Evolutionary conservation across 2,888 invertebrate genomes (phyloP).

Genomic region (Agonum fuliginosum): DNA sequence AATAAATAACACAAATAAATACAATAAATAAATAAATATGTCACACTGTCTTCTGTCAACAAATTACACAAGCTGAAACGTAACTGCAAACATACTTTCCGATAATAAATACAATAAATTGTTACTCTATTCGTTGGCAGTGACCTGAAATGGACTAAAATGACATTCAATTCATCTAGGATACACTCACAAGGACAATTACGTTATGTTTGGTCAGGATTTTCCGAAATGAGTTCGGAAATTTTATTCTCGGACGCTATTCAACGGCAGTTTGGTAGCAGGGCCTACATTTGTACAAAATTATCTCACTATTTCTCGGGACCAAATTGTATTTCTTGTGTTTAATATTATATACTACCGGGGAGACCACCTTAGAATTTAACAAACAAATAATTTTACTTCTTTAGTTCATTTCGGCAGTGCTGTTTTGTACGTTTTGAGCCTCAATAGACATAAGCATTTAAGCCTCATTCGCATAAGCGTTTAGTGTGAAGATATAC

Average conservation of each 20-base stretch:
- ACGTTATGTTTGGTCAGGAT: constrained; percentile 23
- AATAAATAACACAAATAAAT: constrained; percentile 43
- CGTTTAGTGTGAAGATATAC: too few species aligned
- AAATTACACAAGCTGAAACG: not conserved
- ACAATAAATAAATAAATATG: constrained; percentile 48
- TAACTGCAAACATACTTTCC: not conserved
- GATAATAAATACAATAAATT: not conserved
- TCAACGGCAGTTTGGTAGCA: constrained; percentile 52
- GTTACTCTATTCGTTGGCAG: constrained; percentile 17
- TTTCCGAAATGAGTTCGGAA: not conserved
- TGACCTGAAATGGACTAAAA: constrained; percentile 34
- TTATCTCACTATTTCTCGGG: constrained; percentile 54
- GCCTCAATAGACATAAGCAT: too few species aligned
- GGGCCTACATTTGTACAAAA: constrained; percentile 55
- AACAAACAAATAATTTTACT: constrained; percentile 23
- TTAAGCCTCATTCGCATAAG: too few species aligned
- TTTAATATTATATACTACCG: constrained; percentile 18
- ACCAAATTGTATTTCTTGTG: constrained; percentile 14
- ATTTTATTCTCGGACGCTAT: constrained; percentile 44
- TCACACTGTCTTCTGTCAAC: not conserved
- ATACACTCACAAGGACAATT: constrained; percentile 38
- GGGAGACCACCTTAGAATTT: not conserved
- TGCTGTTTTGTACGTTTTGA: constrained; percentile 1
- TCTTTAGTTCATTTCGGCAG: not conserved
- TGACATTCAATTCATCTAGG: constrained; percentile 8